Evolutionary conservation across 2,888 invertebrate species (phyloP).

Genomic region (Sarcophaga variegata): DNA sequence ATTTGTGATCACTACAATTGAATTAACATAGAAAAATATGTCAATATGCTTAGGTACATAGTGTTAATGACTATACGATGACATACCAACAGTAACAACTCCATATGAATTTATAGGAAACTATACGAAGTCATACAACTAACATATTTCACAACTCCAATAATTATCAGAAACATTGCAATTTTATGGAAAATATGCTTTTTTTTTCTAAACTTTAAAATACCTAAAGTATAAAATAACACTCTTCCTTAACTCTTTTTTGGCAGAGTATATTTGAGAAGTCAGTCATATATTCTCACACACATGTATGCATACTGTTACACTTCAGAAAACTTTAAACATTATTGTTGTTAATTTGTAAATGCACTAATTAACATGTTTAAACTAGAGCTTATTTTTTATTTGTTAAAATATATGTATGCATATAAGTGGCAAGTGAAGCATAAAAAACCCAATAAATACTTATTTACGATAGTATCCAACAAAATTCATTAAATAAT

Average conservation of each 20-base stretch:
- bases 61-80: too few species aligned
- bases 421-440: conserved; percentile 25
- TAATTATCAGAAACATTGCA: conserved; percentile 10
- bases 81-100: too few species aligned
- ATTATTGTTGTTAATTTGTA: conserved; percentile 38
- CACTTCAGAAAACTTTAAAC: conserved; percentile 1
- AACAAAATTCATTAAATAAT: too few species aligned
- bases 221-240: too few species aligned
- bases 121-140: background rate
- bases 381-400: background rate
- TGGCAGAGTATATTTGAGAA: background rate
- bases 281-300: background rate
- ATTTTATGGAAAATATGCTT: conserved; percentile 19
- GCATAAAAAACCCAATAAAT: background rate
- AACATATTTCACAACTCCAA: conserved; percentile 5
- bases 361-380: conserved; percentile 45
- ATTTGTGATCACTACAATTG: too few species aligned
- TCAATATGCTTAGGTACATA: background rate
- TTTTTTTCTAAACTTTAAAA: background rate
- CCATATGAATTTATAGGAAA: background rate
- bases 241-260: background rate
- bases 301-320: background rate
- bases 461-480: too few species aligned
- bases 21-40: background rate
- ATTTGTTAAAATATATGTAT: background rate